phyloP scores from a whole-genome alignment of 2,888 invertebrate species.

The Eupithecia inturbata region DNA sequence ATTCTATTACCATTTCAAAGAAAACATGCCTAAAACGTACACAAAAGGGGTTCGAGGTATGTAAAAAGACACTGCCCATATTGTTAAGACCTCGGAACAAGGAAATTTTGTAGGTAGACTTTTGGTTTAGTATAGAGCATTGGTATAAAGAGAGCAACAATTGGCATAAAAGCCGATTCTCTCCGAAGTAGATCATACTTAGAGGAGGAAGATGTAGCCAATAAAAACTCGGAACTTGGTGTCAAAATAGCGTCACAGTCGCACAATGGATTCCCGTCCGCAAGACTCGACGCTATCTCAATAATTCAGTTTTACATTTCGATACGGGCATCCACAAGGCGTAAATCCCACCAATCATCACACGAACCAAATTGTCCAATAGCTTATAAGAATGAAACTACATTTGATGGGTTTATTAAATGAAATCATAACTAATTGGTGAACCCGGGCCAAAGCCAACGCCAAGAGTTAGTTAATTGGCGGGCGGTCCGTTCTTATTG shows the following conservation, averaged over 20 bases:
- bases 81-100: neutral
- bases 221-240: neutral
- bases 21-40: neutral
- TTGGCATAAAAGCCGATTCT: neutral
- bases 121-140: neutral
- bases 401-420: slow-evolving; percentile 9
- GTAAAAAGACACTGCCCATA: neutral
- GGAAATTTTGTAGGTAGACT: neutral
- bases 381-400: neutral
- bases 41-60: neutral
- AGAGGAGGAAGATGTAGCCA: neutral
- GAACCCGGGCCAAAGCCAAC: neutral
- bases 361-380: neutral
- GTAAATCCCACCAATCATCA: neutral
- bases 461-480: neutral
- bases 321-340: neutral
- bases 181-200: neutral
- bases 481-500: neutral
- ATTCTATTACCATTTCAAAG: neutral
- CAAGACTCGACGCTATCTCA: neutral
- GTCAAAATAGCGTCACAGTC: neutral
- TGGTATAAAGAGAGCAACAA: neutral
- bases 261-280: neutral
- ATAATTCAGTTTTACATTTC: neutral
- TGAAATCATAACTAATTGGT: slow-evolving; percentile 12